A percentile compares a stretch with the other conserved stretches of the same genome.
phyloP scores from a whole-genome alignment of 2,113 vertebrate species.

The Columba livia region DNA sequence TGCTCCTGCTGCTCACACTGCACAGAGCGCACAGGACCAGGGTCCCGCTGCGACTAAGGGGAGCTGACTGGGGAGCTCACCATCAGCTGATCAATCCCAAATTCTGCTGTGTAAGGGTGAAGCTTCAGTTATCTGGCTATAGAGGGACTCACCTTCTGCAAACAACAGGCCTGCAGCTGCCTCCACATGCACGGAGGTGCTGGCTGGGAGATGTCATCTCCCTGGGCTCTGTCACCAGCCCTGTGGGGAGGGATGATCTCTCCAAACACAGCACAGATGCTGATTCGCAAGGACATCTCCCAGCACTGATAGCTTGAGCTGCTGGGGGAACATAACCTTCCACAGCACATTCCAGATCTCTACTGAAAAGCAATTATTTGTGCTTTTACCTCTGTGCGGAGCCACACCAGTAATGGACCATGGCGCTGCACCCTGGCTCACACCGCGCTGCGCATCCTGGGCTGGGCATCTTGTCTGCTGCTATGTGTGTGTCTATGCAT shows the following conservation, averaged over 20 bases:
- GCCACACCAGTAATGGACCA: background rate
- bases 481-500: background rate
- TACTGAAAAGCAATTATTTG: background rate
- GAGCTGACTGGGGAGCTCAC: background rate
- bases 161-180: background rate
- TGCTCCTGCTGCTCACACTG: background rate
- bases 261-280: background rate
- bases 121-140: background rate
- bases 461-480: background rate
- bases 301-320: background rate
- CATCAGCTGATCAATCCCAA: background rate
- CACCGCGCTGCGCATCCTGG: background rate
- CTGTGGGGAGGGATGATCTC: background rate
- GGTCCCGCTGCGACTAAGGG: background rate
- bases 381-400: background rate
- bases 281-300: background rate
- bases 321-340: background rate
- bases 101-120: background rate
- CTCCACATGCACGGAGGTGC: accelerated
- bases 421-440: background rate
- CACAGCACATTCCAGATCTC: background rate
- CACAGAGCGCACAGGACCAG: background rate
- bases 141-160: background rate
- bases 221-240: background rate
- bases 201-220: background rate